phyloP scores from a whole-genome alignment of 2,797 vertebrate species.

The Buphagus erythrorhynchus region DNA sequence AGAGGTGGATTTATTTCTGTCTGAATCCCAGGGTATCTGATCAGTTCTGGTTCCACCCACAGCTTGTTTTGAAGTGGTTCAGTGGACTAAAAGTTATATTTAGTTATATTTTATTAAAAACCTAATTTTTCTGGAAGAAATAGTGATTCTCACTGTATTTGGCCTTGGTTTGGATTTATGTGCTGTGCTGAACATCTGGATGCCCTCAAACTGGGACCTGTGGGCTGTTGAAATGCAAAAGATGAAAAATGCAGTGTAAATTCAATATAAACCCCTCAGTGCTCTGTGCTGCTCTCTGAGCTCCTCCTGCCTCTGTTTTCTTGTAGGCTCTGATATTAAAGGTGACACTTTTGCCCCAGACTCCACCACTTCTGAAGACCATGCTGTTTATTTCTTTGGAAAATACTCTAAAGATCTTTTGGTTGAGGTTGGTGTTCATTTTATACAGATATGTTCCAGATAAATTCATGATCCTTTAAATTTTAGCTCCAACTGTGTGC shows the following conservation, averaged over 20 bases:
- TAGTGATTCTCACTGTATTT: neutral
- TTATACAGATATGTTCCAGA: neutral
- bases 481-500: neutral
- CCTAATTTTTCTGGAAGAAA: neutral
- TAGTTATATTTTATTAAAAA: too few species aligned
- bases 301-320: neutral
- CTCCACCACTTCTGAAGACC: slow-evolving; percentile 84
- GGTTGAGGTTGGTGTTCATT: slow-evolving; percentile 83
- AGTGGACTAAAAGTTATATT: neutral
- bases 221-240: neutral
- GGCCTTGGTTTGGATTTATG: neutral
- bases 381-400: slow-evolving; percentile 87
- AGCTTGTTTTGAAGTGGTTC: neutral
- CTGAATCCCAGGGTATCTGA: neutral
- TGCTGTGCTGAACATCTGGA: neutral
- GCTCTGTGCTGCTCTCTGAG: neutral
- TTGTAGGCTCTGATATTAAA: slow-evolving; percentile 90
- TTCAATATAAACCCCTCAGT: neutral
- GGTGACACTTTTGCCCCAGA: slow-evolving; percentile 85
- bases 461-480: neutral
- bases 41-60: neutral
- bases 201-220: neutral
- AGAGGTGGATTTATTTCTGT: neutral
- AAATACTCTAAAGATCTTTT: slow-evolving; percentile 91
- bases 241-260: neutral